A percentile compares a stretch with the other conserved stretches of the same genome.
These are phyloP conservation scores for Pyrrhosoma nymphula DNA, from an alignment of 2,888 invertebrate species.

Conservation along the genomic window DNA sequence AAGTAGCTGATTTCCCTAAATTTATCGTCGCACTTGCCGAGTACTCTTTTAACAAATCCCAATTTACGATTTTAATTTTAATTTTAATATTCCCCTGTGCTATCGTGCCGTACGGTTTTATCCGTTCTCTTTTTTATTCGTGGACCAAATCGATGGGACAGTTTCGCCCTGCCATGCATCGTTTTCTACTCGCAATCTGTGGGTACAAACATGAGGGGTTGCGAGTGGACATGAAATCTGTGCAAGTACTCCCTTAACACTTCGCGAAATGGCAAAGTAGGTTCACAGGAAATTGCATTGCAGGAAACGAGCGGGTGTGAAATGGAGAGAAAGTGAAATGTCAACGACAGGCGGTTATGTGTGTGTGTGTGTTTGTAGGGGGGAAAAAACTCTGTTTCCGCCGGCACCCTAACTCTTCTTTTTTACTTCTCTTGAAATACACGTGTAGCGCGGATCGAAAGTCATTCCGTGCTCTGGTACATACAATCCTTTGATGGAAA, in stretches of 20 bases:
- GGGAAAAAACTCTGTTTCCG: background rate
- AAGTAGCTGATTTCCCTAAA: too few relatives aligned
- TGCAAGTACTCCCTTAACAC: background rate
- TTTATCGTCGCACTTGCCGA: too few relatives aligned
- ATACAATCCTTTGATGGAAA: background rate
- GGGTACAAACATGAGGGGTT: background rate
- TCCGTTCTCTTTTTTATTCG: too few relatives aligned
- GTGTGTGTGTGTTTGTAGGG: background rate
- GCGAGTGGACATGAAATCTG: background rate
- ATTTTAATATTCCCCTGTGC: too few relatives aligned
- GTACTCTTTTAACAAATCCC: too few relatives aligned
- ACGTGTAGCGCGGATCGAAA: background rate
- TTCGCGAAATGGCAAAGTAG: slow-evolving; percentile 7
- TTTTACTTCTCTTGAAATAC: background rate
- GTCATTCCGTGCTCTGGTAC: background rate
- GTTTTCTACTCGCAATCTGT: background rate
- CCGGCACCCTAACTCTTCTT: background rate
- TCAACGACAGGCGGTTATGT: background rate
- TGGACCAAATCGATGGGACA: too few relatives aligned
- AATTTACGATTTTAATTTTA: too few relatives aligned
- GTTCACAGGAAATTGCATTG: slow-evolving; percentile 39
- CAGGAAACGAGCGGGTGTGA: slow-evolving; percentile 31
- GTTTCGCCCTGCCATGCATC: background rate
- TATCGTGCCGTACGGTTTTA: too few relatives aligned
- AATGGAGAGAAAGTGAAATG: slow-evolving; percentile 33